Base-by-base conservation (phyloP, 1,140 invertebrate species). In the Parapsyche elsis region DNA sequence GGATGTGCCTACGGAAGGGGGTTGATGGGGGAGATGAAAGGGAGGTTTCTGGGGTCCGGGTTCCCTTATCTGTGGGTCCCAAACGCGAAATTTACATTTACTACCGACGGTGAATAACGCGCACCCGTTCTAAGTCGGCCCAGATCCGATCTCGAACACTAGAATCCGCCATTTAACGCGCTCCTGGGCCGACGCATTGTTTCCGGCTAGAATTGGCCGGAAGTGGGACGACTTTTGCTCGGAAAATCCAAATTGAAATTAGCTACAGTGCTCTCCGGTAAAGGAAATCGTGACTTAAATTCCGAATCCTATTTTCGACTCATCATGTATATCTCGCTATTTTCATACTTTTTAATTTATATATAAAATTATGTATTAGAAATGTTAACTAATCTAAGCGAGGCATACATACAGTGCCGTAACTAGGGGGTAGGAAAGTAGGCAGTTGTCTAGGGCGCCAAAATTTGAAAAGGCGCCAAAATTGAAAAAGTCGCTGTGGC, bases 1-100 rank as follows among this genome's bases (percentile, higher is more conserved):
- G 14, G 19, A 14, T 53, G 12, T 14, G 49, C 49, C 49, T 14
- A 16, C 49, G 49, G 16, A 16, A 16, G 49, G 49, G 16, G 16
- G 16, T 12, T 12, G 49, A 53, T 16, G 49, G 12, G 49, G 49
- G 49, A 10, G 10, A 53, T 12, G 49, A 53, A 53, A 53, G 49
- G 10, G 49, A 46, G 16, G 61, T 53, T 67, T 57, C 19, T 0
- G 24, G 26, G 10, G 44, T 44, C 75, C 67, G 53, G 44, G 71
- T 38, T 21, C 12, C 61, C 78, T 82, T 80, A 82, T 82, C 81
- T 73, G 64, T 49, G 59, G 76, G 30, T 79, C 81, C 81, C 78
- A 82, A 82, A 82, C 81, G 81, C 78, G 75, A 80, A 82, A 82
- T 82, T 82, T 82, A 80, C 78, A 82, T 82, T 81, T 75, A 67